Base-by-base conservation (phyloP, 2,888 invertebrate genomes). In the Caprella mutica region DNA sequence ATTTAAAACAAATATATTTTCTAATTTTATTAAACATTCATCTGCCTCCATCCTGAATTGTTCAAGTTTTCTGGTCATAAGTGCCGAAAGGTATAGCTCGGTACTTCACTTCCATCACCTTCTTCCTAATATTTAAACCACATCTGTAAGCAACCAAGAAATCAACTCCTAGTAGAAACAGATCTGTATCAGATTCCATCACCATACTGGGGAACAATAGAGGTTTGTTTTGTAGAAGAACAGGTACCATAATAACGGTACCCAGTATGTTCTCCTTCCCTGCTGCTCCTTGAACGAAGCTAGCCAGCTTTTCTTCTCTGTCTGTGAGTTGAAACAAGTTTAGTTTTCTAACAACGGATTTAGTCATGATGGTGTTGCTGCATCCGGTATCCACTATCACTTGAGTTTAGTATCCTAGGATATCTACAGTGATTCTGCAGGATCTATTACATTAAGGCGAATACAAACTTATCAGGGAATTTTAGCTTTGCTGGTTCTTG, bases 121-220 rank as follows among this genome's bases (percentile, higher is more conserved):
- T 30, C 17, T 14, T 30, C 48, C 30, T 44, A 17, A 55, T 35
- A 24, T 55, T 46, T 23, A 55, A 29, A 9, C 23, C 30, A 42
- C 46, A 55, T 9, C 35, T 8, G 35, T 55, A 55, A 6, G 55
- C 55, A n/a, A 27, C 46, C 46, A 55, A 29, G 46, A 55, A 55
- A 26, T 55, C 55, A 9, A 55, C 46, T 29, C 55, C 55, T 6
- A 55, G 38, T 29, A 55, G 43, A 12, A 55, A 39, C 9, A 46
- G 46, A 9, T 44, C 24, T 6, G 42, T 35, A 1, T 44, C 43
- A 1, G 46, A 35, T 17, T 55, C 43, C 23, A 55, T 46, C n/a
- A 55, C 46, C 55, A 55, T 55, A 21, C 55, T 44, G 19, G 55
- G 55, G 35, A 55, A 55, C n/a, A 55, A 30, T 4, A 55, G 55